Evolutionary conservation across 2,797 vertebrate species (phyloP), one percentile per base, ranked within the genome.

Genomic region (Muraenolepis orangiensis): DNA sequence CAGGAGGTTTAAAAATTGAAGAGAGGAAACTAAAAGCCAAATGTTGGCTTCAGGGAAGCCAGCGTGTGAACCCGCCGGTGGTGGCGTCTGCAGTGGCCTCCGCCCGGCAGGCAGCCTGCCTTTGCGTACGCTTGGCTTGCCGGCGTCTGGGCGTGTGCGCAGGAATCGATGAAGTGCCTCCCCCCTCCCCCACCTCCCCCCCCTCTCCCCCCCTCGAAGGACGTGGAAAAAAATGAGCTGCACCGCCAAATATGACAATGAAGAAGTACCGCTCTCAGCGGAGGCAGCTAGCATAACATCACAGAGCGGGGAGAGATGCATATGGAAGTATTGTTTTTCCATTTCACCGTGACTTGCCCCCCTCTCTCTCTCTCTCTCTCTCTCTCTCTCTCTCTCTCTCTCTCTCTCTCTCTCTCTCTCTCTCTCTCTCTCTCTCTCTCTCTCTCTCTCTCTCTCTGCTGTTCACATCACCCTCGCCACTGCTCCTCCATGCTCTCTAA

Each of bases 161-260:
- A 82, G 85, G 91, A 93, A 91, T 94, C 92, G 93, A 93, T 94
- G 93, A 93, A 89, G 88, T 92, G 90, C 89, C 88, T 83, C 91
- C 89, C 92, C 85, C 91, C n/a, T n/a, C n/a, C n/a, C n/a, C n/a
- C n/a, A n/a, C n/a, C n/a, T n/a, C n/a, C n/a, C n/a, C n/a, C n/a
- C n/a, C n/a, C n/a, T n/a, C n/a, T n/a, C n/a, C n/a, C n/a, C n/a
- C 90, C 90, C 92, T 84, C 90, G 89, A 92, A 93, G 90, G 87
- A n/a, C 89, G 86, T 84, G 84, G 74, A 80, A 87, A 93, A 93
- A 93, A 93, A 93, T 91, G 91, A 93, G 91, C 88, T 86, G 85
- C 87, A 89, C 90, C 90, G 91, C 92, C 91, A 93, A 92, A 93
- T 91, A 91, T 93, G 93, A 93, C 93, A 93, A 93, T 93, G 93